Evolutionary conservation across 2,888 invertebrate genomes (phyloP), one percentile per base, ranked within the genome.

Genomic region (Didymodactylos carnosus): DNA sequence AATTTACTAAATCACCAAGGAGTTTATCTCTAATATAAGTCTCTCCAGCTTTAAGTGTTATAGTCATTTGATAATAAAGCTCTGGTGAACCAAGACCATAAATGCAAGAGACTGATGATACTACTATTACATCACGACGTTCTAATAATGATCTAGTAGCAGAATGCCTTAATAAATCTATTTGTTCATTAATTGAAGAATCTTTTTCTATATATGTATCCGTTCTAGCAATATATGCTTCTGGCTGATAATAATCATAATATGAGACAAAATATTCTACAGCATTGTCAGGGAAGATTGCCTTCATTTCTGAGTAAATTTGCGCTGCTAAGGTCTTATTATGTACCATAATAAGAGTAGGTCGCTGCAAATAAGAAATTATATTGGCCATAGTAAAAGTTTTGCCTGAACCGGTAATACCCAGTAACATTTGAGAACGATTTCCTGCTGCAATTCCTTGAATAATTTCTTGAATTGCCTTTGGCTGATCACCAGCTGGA

Each of bases 371-470:
- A 14, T 70, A 29, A 16, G 39, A 71, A 74, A 77, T 76, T 16
- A 77, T 49, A 39, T 78, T 77, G 3, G 77, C 77, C n/a, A 78
- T 73, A 16, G 77, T 77, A 70, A 76, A 78, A 35, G 77, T 78
- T 74, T 77, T 77, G 43, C 77, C 77, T 23, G 77, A 76, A 53
- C 77, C 77, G 13, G 77, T 77, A n/a, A 77, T 76, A 16, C 77
- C 77, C 29, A 78, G 43, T 39, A 77, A 69, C 13, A 72, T 53
- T 41, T 78, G 78, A 46, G 41, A 16, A 51, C 27, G 29, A 72
- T 69, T 39, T 73, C 73, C 25, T 72, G 23, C 29, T 29, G n/a
- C 29, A 69, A 69, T n/a, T n/a, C 70, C 69, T 69, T 69, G 29
- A n/a, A 23, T 69, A n/a, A 77, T 27, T 70, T 72, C 25, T 11